Percentiles rank a stretch among this genome's conserved stretches.
phyloP scores from a whole-genome alignment of 2,888 invertebrate species.

The Leptopilina syphax region DNA sequence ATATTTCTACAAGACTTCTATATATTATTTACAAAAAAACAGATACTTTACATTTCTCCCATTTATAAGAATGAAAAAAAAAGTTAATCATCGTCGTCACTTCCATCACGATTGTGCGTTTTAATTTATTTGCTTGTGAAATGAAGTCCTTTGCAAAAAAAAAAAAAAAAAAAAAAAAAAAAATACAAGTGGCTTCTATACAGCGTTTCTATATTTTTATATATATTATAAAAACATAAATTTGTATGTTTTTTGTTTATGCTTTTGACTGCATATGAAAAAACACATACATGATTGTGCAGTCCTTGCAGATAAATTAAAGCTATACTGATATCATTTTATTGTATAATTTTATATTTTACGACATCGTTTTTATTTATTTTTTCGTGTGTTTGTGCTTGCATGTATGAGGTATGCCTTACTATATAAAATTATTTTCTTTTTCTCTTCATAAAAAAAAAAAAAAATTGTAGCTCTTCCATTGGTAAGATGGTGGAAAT shows the following conservation, averaged over 20 bases:
- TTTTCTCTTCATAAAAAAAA: constrained; percentile 32
- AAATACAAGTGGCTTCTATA: constrained; percentile 58
- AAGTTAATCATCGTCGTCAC: constrained; percentile 48
- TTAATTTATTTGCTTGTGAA: constrained; percentile 72
- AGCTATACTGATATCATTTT: constrained; percentile 60
- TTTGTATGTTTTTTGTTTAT: constrained; percentile 53
- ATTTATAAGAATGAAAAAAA: constrained; percentile 42
- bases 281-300: constrained; percentile 64
- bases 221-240: too few species aligned
- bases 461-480: constrained; percentile 55
- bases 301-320: constrained; percentile 73
- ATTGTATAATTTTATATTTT: constrained; percentile 60
- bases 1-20: constrained; percentile 12
- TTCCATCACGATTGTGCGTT: constrained; percentile 67
- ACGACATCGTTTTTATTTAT: constrained; percentile 60
- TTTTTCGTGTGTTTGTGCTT: constrained; percentile 74
- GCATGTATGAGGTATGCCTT: constrained; percentile 75
- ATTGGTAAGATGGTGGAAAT: constrained; percentile 70
- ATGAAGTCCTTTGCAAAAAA: constrained; percentile 46
- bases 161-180: constrained; percentile 27
- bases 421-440: constrained; percentile 49
- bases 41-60: constrained; percentile 64
- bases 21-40: constrained; percentile 3
- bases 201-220: constrained; percentile 42
- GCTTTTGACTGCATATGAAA: constrained; percentile 66